These are phyloP conservation scores for Cephus pulcher DNA, from an alignment of 2,888 invertebrate genomes.

Conservation along the genomic window DNA sequence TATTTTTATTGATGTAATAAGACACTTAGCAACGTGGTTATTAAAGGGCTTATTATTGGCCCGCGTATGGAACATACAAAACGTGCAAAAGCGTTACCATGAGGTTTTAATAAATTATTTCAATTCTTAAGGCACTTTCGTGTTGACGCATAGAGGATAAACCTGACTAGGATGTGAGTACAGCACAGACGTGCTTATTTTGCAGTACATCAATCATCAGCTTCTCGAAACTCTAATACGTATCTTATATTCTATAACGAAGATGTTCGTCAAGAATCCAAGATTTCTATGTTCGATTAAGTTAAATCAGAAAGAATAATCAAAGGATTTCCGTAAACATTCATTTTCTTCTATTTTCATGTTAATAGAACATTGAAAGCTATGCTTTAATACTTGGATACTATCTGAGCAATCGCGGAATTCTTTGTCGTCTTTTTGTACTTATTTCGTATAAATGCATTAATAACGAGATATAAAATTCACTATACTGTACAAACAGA, in stretches of 20 bases:
- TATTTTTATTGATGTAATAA: conserved; percentile 1
- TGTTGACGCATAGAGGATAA: neutral
- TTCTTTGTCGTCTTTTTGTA: neutral
- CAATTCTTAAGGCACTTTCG: neutral
- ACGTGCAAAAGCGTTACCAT: neutral
- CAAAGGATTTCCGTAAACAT: neutral
- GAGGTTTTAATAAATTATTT: neutral
- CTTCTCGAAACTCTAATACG: neutral
- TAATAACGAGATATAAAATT: neutral
- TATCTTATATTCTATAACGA: neutral
- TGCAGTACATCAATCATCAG: neutral
- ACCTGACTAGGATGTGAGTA: neutral
- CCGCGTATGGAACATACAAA: neutral
- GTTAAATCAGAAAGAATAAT: neutral
- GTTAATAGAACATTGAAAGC: neutral
- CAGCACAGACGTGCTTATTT: neutral
- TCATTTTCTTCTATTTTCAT: neutral
- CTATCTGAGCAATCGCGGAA: neutral
- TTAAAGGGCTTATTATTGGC: neutral
- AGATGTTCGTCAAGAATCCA: neutral
- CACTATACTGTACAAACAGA: neutral
- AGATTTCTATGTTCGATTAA: neutral
- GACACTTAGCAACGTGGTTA: neutral
- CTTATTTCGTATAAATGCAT: neutral
- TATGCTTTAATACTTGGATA: neutral